phyloP scores from a whole-genome alignment of 2,797 vertebrate species.

The Coregonus suidteri region DNA sequence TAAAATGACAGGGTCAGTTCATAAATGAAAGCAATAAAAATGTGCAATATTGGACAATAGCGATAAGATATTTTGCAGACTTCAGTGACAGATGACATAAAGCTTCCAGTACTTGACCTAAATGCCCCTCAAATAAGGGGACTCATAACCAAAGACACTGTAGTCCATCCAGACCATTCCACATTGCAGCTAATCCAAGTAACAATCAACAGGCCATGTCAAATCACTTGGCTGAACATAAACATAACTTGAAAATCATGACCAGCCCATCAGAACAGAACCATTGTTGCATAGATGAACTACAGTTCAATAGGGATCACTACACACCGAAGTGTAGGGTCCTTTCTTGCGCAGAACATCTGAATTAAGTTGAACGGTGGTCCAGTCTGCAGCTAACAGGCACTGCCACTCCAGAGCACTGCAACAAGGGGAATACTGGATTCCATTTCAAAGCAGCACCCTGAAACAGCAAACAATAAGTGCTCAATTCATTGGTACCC shows the following conservation, averaged over 20 bases:
- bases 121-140: not conserved
- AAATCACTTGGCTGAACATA: not conserved
- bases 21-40: constrained; percentile 4
- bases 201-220: not conserved
- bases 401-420: not conserved
- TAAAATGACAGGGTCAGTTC: not conserved
- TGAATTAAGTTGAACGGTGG: not conserved
- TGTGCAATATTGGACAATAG: not conserved
- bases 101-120: not conserved
- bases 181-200: no score
- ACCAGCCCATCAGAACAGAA: not conserved
- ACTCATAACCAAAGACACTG: no score
- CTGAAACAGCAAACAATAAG: constrained; percentile 32
- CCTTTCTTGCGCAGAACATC: not conserved
- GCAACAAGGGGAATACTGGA: not conserved
- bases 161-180: no score
- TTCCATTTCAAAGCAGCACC: constrained; percentile 20
- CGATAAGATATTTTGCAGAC: not conserved
- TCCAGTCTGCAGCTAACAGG: not conserved
- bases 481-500: not conserved
- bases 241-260: no score
- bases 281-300: not conserved
- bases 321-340: not conserved
- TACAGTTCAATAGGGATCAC: not conserved
- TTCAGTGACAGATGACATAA: not conserved